Base-by-base conservation (phyloP, 2,113 vertebrate genomes). In the Archocentrus centrarchus region DNA sequence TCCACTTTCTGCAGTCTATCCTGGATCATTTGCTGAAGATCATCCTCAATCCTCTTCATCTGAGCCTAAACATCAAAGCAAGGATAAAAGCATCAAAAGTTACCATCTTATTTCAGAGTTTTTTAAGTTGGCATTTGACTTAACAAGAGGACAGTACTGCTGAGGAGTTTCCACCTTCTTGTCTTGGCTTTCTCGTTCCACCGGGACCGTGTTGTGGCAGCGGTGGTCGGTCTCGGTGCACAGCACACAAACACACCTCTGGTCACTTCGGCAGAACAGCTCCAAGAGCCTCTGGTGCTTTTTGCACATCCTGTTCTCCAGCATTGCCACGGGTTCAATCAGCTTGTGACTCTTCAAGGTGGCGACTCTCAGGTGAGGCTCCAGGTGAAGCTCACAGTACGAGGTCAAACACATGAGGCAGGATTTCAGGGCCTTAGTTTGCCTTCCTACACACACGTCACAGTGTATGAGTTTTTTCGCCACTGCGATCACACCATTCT, bases 391-490 rank as follows among this genome's bases (percentile, higher is more conserved):
- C 94, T 95, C 92, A 1, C 97, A 97, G 83, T 96, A 95, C 3
- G 96, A 96, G 30, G 95, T 96, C 82, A 95, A 77, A 58, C 96
- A 96, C 57, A 94, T 91, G 62, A 96, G 90, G 85, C 96, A 97
- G 0, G 95, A 96, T 89, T 95, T 96, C 63, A 93, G 20, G 0
- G 96, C 95, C 66, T 27, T 88, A 1, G 91, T 82, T 68, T 91
- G 94, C 17, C 22, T 86, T 0, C 93, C 88, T 2, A 91, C 85
- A 4, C 96, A 97, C 53, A 96, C 95, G n/a, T 97, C 96, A 1
- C 97, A 97, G 9, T 18, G 2, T 6, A 94, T 75, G 1, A 10
- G 2, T 44, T 77, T 84, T 7, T 32, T n/a, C 5, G 13, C 1
- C 18, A 0, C 0, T 6, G 82, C 10, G 8, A 3, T 35, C 35